Base-by-base conservation (phyloP, 2,888 invertebrate genomes). In the Oscheius sp. region DNA sequence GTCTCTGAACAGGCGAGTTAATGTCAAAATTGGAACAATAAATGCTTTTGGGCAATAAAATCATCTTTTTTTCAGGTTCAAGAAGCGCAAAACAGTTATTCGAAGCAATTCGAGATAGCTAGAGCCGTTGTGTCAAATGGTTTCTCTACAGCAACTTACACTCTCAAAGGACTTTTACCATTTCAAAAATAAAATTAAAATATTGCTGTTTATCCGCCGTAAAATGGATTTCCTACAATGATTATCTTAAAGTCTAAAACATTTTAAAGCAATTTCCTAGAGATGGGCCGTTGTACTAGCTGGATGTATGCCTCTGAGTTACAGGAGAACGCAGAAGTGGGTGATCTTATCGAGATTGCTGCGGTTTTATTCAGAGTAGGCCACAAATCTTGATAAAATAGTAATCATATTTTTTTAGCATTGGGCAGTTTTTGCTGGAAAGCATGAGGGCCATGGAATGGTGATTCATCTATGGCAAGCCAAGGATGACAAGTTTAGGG, bases 361-460 rank as follows among this genome's bases (percentile, higher is more conserved):
- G 53, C 9, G 7, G 13, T 18, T 7, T n/a, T 52, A 16, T 52
- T 16, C 13, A 9, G 53, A 18, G n/a, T n/a, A n/a, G n/a, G n/a
- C n/a, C n/a, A n/a, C n/a, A n/a, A n/a, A n/a, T n/a, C n/a, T n/a
- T n/a, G n/a, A n/a, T n/a, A n/a, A n/a, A n/a, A n/a, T n/a, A n/a
- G n/a, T n/a, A n/a, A n/a, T n/a, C n/a, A n/a, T n/a, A 45, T 16
- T 45, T 45, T 45, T 52, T 52, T 18, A 52, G 53, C 53, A 52
- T 18, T 52, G 53, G 53, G 53, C 53, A 16, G 13, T 52, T 52
- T 52, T 7, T 52, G 53, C 21, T 52, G 53, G 18, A 16, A 16
- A 52, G 7, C 6, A 12, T n/a, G 53, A 52, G 6, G 53, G 53
- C 7, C 45, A 45, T 45, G 9, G 16, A 12, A 45, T 45, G 45